Evolutionary conservation across 2,797 vertebrate species (phyloP).

Genomic region (Tangara arthus): DNA sequence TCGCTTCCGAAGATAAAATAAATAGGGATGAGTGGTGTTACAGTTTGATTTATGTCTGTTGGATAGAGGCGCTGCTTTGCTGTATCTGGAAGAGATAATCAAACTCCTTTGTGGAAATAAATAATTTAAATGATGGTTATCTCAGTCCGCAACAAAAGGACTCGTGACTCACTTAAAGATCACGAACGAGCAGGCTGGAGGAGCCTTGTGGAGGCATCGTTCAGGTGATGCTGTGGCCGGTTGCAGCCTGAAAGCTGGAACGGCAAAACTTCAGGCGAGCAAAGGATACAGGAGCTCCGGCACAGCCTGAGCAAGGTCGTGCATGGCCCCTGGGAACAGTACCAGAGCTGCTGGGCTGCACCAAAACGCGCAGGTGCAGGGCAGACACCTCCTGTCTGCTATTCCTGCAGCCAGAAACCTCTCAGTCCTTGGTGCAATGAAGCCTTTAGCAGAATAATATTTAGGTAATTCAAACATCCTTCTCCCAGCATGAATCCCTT

Average conservation of each 20-base stretch:
- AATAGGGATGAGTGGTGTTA: neutral
- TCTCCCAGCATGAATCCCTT: neutral
- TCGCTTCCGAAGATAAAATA: neutral
- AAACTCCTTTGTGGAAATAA: neutral
- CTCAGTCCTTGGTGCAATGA: neutral
- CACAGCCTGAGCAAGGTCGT: neutral
- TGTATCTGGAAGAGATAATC: neutral
- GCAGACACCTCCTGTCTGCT: neutral
- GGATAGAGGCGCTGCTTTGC: neutral
- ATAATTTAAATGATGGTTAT: neutral
- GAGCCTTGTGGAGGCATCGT: neutral
- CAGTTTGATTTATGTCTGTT: neutral
- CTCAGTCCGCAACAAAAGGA: neutral
- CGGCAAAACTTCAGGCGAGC: neutral
- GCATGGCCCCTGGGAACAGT: neutral
- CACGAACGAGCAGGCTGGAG: neutral
- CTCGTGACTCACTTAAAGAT: neutral
- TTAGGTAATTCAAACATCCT: neutral
- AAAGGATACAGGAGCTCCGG: neutral
- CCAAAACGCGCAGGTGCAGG: rapidly evolving
- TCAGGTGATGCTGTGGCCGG: neutral
- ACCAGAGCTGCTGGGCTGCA: neutral
- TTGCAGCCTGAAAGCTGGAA: neutral
- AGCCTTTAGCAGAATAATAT: neutral
- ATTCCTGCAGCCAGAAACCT: neutral